These are phyloP conservation scores for Datnioides undecimradiatus DNA, from an alignment of 2,113 vertebrate genomes.

Conservation along the genomic window DNA sequence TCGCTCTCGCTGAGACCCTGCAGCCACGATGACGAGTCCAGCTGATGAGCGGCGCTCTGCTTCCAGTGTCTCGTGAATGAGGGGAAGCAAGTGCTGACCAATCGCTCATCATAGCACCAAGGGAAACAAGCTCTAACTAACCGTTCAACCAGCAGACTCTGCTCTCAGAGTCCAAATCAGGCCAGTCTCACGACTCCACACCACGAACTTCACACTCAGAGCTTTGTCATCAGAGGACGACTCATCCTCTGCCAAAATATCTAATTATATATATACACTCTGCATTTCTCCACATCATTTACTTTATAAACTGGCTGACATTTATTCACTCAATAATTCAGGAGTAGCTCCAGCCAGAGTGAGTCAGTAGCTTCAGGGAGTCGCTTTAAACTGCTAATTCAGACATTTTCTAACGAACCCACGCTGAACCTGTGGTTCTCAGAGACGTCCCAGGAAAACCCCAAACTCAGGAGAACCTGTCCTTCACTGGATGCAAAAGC, in stretches of 20 bases:
- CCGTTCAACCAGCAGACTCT: background rate
- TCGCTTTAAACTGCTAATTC: slow-evolving; percentile 53
- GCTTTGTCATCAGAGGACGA: slow-evolving; percentile 32
- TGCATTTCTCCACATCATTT: slow-evolving; percentile 30
- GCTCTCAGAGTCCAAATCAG: slow-evolving; percentile 22
- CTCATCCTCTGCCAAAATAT: slow-evolving; percentile 25
- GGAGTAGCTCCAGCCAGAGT: slow-evolving; percentile 9
- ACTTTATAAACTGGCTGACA: slow-evolving; percentile 39
- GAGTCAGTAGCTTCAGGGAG: slow-evolving; percentile 45
- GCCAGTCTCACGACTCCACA: background rate
- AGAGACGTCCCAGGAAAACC: slow-evolving; percentile 38
- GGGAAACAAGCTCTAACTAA: slow-evolving; percentile 29
- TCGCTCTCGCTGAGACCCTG: slow-evolving; percentile 33
- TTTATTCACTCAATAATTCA: slow-evolving; percentile 63
- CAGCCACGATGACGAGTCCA: slow-evolving; percentile 50
- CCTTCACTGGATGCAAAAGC: slow-evolving; percentile 20
- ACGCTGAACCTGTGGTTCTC: slow-evolving; percentile 41
- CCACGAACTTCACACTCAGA: slow-evolving; percentile 32
- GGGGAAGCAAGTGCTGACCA: slow-evolving; percentile 39
- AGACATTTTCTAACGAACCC: slow-evolving; percentile 45
- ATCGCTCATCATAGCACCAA: slow-evolving; percentile 46
- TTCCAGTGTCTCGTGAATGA: slow-evolving; percentile 51
- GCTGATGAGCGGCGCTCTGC: slow-evolving; percentile 44
- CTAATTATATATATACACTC: no score
- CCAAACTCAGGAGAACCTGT: slow-evolving; percentile 7